Base-by-base conservation (phyloP, 1,140 invertebrate species). In the Orchesella cincta region DNA sequence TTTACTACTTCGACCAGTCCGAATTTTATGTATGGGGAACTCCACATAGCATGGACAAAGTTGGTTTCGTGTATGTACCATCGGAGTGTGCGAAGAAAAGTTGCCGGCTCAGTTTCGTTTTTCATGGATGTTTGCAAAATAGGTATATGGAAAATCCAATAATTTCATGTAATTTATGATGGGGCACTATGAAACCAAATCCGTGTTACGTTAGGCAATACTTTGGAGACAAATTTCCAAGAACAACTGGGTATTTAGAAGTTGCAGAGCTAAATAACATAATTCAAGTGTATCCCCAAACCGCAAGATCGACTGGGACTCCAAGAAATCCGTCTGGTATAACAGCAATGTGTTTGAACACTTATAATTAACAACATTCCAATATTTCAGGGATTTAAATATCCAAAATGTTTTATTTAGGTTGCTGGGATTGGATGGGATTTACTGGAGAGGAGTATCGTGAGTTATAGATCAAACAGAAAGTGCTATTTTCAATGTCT, bases 361-460 rank as follows among this genome's bases (percentile, higher is more conserved):
- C n/a, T n/a, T n/a, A n/a, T n/a, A n/a, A n/a, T n/a, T n/a, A n/a
- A n/a, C n/a, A n/a, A n/a, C n/a, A n/a, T n/a, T n/a, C n/a, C n/a
- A n/a, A n/a, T n/a, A n/a, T n/a, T n/a, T n/a, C n/a, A n/a, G n/a
- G n/a, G n/a, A 46, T 46, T 46, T 12, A 46, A 46, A 46, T 8
- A 8, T 46, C 8, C 20, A 46, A 46, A 46, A 12, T 46, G 8
- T 46, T 71, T 54, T 26, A 16, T 16, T n/a, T 29, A n/a, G 76
- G 72, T 0, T 78, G 76, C 23, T 78, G 72, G 72, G 76, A 78
- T 35, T 78, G 76, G 76, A 73, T 71, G 70, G 76, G 76, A 0
- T 77, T 73, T 16, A 77, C 76, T 8, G 76, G 76, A 36, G 52
- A 77, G 23, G 70, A 72, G 57, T 77, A 77, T 31, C 64, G 76